Evolutionary conservation across 2,113 vertebrate species (phyloP).

Genomic region (Diphyllodes magnificus): DNA sequence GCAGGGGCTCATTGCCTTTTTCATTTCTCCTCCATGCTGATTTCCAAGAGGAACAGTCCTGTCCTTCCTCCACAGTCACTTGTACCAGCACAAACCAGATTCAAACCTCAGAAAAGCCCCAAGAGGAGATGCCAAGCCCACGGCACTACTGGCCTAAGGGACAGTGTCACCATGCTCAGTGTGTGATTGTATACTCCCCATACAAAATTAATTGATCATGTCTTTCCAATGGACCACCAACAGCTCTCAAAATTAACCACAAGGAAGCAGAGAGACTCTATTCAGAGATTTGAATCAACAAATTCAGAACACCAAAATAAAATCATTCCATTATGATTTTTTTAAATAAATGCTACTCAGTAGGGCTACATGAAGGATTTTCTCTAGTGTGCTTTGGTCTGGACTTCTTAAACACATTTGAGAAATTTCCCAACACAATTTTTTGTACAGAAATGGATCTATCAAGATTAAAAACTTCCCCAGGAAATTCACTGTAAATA

Average conservation of each 20-base stretch:
- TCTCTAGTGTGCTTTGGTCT: not conserved
- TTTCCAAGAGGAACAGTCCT: not conserved
- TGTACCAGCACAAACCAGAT: not conserved
- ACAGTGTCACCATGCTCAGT: fast-evolving
- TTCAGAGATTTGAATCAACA: not conserved
- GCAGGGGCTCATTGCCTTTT: fast-evolving
- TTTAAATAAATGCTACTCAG: not conserved
- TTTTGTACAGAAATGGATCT: not conserved
- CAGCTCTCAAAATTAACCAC: not conserved
- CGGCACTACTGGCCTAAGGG: not conserved
- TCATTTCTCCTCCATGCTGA: not conserved
- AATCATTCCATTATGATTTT: not conserved
- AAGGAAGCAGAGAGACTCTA: not conserved
- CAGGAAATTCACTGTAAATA: constrained; percentile 12
- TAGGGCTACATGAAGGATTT: not conserved
- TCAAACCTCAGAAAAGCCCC: not conserved
- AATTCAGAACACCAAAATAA: not conserved
- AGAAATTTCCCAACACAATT: not conserved
- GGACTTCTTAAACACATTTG: not conserved
- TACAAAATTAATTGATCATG: not conserved
- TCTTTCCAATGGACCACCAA: not conserved
- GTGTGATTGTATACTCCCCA: not conserved
- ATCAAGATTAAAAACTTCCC: not conserved
- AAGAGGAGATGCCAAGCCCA: not conserved
- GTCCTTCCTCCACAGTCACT: not conserved